Percentiles rank a stretch among this genome's conserved stretches.
Evolutionary conservation across 2,888 invertebrate species (phyloP).

Genomic region (Coremacera marginata): DNA sequence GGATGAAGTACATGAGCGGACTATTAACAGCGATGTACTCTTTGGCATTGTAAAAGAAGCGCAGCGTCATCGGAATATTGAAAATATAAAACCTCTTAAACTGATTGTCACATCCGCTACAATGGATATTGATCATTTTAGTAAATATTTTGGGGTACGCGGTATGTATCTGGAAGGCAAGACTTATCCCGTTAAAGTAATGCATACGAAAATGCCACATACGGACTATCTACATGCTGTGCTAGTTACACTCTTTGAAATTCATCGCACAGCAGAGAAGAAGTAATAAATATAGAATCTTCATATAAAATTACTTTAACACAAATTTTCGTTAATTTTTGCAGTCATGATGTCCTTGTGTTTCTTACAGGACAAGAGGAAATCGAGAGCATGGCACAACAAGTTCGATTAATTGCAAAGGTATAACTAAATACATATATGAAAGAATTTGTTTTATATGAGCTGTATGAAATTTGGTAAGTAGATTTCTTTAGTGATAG

Average conservation of each 20-base stretch:
- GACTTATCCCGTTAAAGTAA: constrained; percentile 83
- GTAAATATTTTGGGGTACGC: constrained; percentile 88
- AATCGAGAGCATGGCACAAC: constrained; percentile 87
- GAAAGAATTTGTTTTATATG: neutral
- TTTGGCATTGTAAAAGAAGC: constrained; percentile 93
- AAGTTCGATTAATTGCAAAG: constrained; percentile 80
- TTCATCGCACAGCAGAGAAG: constrained; percentile 84
- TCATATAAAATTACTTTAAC: neutral
- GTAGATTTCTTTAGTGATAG: too few species aligned
- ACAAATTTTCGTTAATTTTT: constrained; percentile 58
- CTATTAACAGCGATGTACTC: constrained; percentile 92
- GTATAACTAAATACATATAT: constrained; percentile 63
- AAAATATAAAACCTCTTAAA: constrained; percentile 75
- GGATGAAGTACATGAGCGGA: constrained; percentile 96
- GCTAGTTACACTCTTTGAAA: constrained; percentile 88
- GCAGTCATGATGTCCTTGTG: constrained; percentile 88
- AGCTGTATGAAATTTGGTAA: too few species aligned
- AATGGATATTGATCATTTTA: constrained; percentile 95
- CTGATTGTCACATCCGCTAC: constrained; percentile 95
- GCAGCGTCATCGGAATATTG: constrained; percentile 78
- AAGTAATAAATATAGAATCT: constrained; percentile 79
- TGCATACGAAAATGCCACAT: constrained; percentile 78
- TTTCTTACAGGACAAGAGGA: constrained; percentile 98
- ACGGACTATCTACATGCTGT: constrained; percentile 89
- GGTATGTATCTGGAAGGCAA: constrained; percentile 92